phyloP scores from a whole-genome alignment of 2,888 invertebrate genomes.

The Lasioglossum morio region DNA sequence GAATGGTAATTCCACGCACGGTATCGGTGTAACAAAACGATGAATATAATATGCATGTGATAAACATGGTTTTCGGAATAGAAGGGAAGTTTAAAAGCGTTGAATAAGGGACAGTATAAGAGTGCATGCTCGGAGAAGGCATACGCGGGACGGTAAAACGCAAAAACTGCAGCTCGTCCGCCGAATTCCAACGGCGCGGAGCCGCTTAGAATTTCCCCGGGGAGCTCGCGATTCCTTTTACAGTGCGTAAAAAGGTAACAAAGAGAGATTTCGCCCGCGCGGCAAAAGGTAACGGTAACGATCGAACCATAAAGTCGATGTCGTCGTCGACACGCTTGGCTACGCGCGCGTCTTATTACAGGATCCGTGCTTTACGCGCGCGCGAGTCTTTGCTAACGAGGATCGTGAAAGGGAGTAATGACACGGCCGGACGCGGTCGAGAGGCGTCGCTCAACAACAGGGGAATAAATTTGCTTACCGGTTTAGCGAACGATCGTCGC shows the following conservation, averaged over 20 bases:
- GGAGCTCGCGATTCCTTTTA: slow-evolving; percentile 8
- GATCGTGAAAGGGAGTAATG: slow-evolving; percentile 82
- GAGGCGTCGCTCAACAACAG: slow-evolving; percentile 72
- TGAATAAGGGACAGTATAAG: not conserved
- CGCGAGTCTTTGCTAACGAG: slow-evolving; percentile 77
- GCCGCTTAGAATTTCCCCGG: not conserved
- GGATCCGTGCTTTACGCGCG: slow-evolving; percentile 68
- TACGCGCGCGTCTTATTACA: slow-evolving; percentile 67
- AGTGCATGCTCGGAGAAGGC: not conserved
- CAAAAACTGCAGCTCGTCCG: not conserved
- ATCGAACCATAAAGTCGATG: slow-evolving; percentile 56
- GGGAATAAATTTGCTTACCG: slow-evolving; percentile 81
- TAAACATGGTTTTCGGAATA: not conserved
- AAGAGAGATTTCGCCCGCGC: slow-evolving; percentile 38
- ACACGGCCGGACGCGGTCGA: slow-evolving; percentile 80
- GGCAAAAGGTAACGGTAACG: slow-evolving; percentile 57
- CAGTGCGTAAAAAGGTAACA: slow-evolving; percentile 44
- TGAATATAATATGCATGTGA: not conserved
- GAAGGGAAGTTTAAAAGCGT: not conserved
- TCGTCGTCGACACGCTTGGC: slow-evolving; percentile 59
- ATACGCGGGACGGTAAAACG: not conserved
- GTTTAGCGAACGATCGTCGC: slow-evolving; percentile 71
- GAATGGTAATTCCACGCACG: not conserved
- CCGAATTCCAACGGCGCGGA: not conserved
- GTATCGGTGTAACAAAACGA: not conserved